phyloP scores from a whole-genome alignment of 2,888 invertebrate species.

The Eurytoma californica region DNA sequence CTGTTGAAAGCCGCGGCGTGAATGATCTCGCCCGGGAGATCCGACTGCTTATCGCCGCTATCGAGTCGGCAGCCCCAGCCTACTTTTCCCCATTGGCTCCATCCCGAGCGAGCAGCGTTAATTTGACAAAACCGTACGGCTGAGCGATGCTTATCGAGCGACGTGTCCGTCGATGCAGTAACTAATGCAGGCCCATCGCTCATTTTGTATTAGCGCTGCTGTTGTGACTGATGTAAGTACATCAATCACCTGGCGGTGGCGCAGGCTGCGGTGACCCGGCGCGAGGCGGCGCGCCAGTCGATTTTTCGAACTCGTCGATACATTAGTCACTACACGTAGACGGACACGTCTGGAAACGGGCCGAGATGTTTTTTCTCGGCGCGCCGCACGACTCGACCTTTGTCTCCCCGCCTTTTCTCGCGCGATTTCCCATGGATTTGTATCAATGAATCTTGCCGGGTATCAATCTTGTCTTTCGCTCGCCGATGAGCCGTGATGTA shows the following conservation, averaged over 20 bases:
- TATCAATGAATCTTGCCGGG: slow-evolving; percentile 10
- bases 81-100: neutral
- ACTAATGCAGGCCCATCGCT: slow-evolving; percentile 26
- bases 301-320: slow-evolving; percentile 24
- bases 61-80: no score
- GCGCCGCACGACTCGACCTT: neutral
- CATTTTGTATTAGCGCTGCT: slow-evolving; percentile 5
- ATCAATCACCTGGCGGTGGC: slow-evolving; percentile 36
- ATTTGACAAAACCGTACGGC: slow-evolving; percentile 36
- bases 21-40: slow-evolving; percentile 36
- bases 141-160: slow-evolving; percentile 16
- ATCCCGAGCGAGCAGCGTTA: slow-evolving; percentile 15
- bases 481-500: neutral
- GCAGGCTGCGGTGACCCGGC: neutral
- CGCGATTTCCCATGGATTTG: slow-evolving; percentile 29
- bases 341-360: neutral
- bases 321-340: slow-evolving; percentile 23
- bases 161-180: neutral
- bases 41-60: slow-evolving; percentile 22
- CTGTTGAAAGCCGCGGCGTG: slow-evolving; percentile 46
- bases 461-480: slow-evolving; percentile 32
- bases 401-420: neutral
- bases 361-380: neutral
- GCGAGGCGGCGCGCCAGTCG: neutral
- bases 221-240: slow-evolving; percentile 47